Conservation (phyloP, 2,888 invertebrate species). For the Drosophila falleni region DNA sequence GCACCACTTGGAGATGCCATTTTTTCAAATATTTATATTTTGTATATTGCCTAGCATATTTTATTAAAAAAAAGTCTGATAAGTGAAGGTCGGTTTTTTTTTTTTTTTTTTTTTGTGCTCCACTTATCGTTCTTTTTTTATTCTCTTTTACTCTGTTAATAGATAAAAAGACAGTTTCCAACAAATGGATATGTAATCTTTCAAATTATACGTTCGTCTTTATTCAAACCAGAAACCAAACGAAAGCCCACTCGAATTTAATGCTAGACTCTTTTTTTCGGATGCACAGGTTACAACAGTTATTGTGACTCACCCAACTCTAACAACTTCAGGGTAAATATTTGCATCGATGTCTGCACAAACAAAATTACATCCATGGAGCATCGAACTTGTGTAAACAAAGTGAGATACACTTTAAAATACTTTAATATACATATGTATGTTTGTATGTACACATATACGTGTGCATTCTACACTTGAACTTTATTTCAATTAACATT, state of each 20-base stretch:
- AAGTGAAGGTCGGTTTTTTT: no score
- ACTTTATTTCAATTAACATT: slow-evolving; percentile 65
- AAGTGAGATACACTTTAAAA: slow-evolving; percentile 5
- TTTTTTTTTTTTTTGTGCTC: no score
- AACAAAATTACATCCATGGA: slow-evolving; percentile 22
- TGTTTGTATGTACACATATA: not conserved
- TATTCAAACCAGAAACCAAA: not conserved
- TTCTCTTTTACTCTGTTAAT: no score
- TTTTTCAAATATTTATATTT: no score
- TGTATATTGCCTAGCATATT: no score
- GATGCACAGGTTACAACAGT: slow-evolving; percentile 1
- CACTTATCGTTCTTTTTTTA: no score
- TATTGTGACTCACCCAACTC: slow-evolving; percentile 16
- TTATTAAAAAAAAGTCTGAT: no score
- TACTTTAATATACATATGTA: not conserved
- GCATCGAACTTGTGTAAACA: slow-evolving; percentile 25
- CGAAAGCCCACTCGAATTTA: slow-evolving; percentile 6
- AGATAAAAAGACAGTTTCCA: not conserved
- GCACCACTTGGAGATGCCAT: no score
- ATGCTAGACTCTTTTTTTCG: not conserved
- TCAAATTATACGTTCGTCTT: not conserved
- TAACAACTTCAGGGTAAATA: slow-evolving; percentile 32
- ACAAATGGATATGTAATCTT: not conserved
- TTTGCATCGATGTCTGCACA: slow-evolving; percentile 55
- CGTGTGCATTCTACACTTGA: slow-evolving; percentile 24